Evolutionary conservation across 2,113 vertebrate species (phyloP).

Genomic region (Echinops telfairi): DNA sequence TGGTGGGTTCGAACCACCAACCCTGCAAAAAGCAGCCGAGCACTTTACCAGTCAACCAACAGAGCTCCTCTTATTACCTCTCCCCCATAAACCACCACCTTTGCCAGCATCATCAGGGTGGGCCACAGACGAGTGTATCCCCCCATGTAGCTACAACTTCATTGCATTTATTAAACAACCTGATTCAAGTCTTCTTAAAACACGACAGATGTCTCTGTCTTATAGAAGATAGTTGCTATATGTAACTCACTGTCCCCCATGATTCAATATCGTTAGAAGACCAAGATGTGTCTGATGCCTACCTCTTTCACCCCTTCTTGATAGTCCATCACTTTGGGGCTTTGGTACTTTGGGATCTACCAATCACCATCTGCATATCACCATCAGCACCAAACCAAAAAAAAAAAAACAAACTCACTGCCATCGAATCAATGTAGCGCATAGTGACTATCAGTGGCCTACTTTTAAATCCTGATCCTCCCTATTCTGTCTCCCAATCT

Average conservation of each 20-base stretch:
- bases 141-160: neutral
- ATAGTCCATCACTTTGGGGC: neutral
- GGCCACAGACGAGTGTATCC: neutral
- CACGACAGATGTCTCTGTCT: conserved; percentile 16
- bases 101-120: neutral
- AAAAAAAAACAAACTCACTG: too few relatives aligned
- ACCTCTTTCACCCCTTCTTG: conserved; percentile 41
- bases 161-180: conserved; percentile 45
- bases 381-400: neutral
- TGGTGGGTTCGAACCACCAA: neutral
- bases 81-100: neutral
- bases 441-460: too few relatives aligned
- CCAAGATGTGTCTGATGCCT: neutral
- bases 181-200: conserved; percentile 55
- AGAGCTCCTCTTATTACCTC: neutral
- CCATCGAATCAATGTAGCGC: too few relatives aligned
- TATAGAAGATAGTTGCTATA: neutral
- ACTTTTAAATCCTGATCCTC: neutral
- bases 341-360: conserved; percentile 31
- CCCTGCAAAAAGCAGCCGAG: neutral
- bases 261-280: conserved; percentile 36
- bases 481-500: conserved; percentile 24
- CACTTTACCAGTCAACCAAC: neutral
- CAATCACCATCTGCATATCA: conserved; percentile 34
- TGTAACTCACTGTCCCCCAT: neutral